phyloP scores from a whole-genome alignment of 2,888 invertebrate species.

The Oscheius onirici region DNA sequence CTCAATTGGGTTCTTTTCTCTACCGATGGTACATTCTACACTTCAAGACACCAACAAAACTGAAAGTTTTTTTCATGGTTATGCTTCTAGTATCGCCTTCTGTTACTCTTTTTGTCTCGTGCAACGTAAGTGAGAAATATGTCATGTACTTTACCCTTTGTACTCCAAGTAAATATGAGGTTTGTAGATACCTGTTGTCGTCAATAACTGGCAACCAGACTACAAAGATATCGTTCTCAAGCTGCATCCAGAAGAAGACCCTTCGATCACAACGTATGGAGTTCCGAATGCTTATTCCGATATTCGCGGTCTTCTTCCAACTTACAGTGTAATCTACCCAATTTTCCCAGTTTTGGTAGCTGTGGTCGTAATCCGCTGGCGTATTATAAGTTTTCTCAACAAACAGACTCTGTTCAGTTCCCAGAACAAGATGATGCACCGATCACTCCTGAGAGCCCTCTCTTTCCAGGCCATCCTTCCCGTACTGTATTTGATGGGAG shows the following conservation, averaged over 20 bases:
- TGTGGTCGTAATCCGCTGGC: not conserved
- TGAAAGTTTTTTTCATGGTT: not conserved
- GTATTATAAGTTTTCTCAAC: not conserved
- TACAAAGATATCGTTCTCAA: not conserved
- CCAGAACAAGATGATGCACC: not conserved
- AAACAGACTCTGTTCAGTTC: not conserved
- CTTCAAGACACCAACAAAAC: not conserved
- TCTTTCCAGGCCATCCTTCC: not conserved
- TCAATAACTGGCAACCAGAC: not conserved
- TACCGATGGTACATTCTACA: slow-evolving; percentile 8
- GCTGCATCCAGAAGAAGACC: not conserved
- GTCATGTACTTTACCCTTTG: no score
- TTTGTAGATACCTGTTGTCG: not conserved
- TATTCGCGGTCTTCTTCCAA: not conserved
- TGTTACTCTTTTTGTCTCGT: not conserved
- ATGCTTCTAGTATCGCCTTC: not conserved
- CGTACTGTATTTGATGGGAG: not conserved
- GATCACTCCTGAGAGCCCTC: not conserved
- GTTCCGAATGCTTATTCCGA: not conserved
- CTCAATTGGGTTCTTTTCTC: slow-evolving; percentile 3
- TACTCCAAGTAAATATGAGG: no score
- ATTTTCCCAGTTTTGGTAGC: not conserved
- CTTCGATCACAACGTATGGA: not conserved
- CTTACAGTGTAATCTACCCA: not conserved
- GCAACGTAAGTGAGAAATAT: not conserved